phyloP scores from a whole-genome alignment of 2,888 invertebrate genomes.

The Drosophila histrio region DNA sequence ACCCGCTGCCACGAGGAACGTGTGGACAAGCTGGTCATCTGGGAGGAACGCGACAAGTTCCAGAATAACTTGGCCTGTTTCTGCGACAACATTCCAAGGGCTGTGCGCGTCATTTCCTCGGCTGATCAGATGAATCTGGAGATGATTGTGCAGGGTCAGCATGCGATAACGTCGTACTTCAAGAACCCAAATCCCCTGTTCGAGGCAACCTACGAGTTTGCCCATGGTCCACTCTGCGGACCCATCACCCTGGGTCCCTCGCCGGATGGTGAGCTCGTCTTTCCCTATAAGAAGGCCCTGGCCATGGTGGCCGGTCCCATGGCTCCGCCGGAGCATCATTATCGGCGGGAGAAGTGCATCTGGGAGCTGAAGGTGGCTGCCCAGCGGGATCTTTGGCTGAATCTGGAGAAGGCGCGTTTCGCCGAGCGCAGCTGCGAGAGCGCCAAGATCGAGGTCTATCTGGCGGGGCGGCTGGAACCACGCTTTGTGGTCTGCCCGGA shows the following conservation, averaged over 20 bases:
- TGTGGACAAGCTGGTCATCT: conserved; percentile 92
- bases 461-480: conserved; percentile 90
- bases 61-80: conserved; percentile 90
- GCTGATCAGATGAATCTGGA: conserved; percentile 93
- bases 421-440: conserved; percentile 93
- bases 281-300: conserved; percentile 92
- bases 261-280: conserved; percentile 94
- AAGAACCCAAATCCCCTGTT: conserved; percentile 93
- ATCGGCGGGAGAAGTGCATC: conserved; percentile 88
- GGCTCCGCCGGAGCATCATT: conserved; percentile 82
- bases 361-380: conserved; percentile 93
- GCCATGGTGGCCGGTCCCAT: conserved; percentile 84
- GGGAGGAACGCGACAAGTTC: conserved; percentile 89
- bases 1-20: conserved; percentile 94
- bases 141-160: conserved; percentile 92
- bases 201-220: conserved; percentile 94
- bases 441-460: conserved; percentile 92
- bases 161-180: conserved; percentile 94
- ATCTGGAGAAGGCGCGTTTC: conserved; percentile 94
- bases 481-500: conserved; percentile 93
- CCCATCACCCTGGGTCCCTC: conserved; percentile 91
- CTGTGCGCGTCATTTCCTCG: conserved; percentile 89
- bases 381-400: conserved; percentile 93
- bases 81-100: conserved; percentile 87
- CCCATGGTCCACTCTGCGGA: conserved; percentile 94